Evolutionary conservation across 1,140 invertebrate genomes (phyloP).

Genomic region (Drosophila tani): DNA sequence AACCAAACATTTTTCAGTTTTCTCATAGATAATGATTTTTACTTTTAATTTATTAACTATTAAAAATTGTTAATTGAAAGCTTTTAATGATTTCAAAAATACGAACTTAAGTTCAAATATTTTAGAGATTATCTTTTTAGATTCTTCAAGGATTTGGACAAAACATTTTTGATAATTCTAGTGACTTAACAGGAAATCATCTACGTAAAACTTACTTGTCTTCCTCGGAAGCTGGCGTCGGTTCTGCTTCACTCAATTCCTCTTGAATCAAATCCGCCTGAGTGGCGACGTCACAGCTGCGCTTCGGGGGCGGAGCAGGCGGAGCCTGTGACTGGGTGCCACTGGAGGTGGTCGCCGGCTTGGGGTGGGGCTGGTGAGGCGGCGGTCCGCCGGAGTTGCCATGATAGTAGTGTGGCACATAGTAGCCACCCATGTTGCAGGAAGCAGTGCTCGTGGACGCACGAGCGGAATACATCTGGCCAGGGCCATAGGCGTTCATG

Average conservation of each 20-base stretch:
- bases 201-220: conserved; percentile 15
- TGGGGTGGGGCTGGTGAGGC: conserved; percentile 12
- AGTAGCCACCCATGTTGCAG: conserved; percentile 34
- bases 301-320: background rate
- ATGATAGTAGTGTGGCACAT: conserved; percentile 18
- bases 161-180: background rate
- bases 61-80: too few species aligned
- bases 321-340: conserved; percentile 26
- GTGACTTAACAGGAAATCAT: background rate
- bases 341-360: background rate
- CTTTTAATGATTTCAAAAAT: too few species aligned
- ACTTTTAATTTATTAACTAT: too few species aligned
- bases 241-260: conserved; percentile 1
- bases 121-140: too few species aligned
- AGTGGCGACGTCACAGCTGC: conserved; percentile 46
- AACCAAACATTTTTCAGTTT: too few species aligned
- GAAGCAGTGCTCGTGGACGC: conserved; percentile 33
- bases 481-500: conserved; percentile 52
- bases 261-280: conserved; percentile 33
- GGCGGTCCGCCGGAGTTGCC: background rate
- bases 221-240: background rate
- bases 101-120: background rate
- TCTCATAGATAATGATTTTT: too few species aligned
- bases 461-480: conserved; percentile 48
- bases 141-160: background rate